phyloP scores from a whole-genome alignment of 2,797 vertebrate genomes.

The Atherinosoma microstoma region DNA sequence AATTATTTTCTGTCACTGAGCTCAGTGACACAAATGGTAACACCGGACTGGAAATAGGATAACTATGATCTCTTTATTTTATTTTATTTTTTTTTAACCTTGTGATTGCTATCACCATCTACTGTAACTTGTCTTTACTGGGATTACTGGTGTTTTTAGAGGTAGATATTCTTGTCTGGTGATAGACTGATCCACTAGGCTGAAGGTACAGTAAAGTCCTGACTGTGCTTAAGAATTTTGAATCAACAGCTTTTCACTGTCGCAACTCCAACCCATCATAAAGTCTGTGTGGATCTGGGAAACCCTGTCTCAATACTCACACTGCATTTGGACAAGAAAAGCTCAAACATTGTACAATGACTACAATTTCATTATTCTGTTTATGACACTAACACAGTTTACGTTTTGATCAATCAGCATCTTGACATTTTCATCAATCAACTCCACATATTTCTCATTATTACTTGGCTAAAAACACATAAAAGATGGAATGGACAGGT shows the following conservation, averaged over 20 bases:
- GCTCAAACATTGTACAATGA: no score
- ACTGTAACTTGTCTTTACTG: slow-evolving; percentile 16
- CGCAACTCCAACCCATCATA: not conserved
- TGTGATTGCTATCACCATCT: slow-evolving; percentile 5
- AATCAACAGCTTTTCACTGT: no score
- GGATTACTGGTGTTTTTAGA: not conserved
- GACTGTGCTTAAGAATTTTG: not conserved
- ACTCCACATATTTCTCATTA: no score
- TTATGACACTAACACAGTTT: no score
- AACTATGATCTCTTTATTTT: not conserved
- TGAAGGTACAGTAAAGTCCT: no score
- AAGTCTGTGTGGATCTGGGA: not conserved
- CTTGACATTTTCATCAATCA: no score
- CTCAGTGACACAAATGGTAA: slow-evolving; percentile 47
- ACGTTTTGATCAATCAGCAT: no score
- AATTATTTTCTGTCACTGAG: slow-evolving; percentile 60
- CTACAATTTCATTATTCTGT: no score
- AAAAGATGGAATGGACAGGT: no score
- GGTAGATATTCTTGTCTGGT: not conserved
- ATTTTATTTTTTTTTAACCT: not conserved
- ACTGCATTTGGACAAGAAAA: no score
- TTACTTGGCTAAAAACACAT: no score
- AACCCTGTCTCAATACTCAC: not conserved
- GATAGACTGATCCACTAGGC: not conserved
- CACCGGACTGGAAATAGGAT: slow-evolving; percentile 18